phyloP scores from a whole-genome alignment of 2,888 invertebrate species.

The Aproaerema taeniolella region DNA sequence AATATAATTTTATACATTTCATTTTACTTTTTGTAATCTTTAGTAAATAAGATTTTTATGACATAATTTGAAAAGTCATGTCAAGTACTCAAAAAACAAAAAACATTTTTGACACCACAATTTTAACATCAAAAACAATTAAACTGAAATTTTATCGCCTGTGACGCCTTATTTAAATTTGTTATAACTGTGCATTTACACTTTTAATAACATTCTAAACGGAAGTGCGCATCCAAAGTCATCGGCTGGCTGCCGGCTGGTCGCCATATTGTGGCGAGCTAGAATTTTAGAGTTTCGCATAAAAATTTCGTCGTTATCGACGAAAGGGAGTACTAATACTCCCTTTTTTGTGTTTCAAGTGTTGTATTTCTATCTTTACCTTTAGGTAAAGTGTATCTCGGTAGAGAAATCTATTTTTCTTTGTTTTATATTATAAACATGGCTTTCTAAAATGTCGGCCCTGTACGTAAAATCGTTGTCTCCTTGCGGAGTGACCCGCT shows the following conservation, averaged over 20 bases:
- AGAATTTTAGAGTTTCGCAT: slow-evolving; percentile 60
- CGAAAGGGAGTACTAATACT: slow-evolving; percentile 82
- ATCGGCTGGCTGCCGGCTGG: slow-evolving; percentile 69
- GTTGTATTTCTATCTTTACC: slow-evolving; percentile 45
- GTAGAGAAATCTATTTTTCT: slow-evolving; percentile 63
- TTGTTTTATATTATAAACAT: slow-evolving; percentile 81
- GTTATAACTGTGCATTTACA: too few species aligned
- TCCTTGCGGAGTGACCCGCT: slow-evolving; percentile 84
- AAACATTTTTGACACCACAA: slow-evolving; percentile 6
- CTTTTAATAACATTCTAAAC: slow-evolving; percentile 25
- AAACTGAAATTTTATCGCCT: not conserved
- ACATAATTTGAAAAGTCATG: slow-evolving; percentile 24
- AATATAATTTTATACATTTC: not conserved
- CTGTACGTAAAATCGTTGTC: slow-evolving; percentile 81
- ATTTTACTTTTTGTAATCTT: not conserved
- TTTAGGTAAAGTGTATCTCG: slow-evolving; percentile 46
- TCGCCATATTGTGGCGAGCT: slow-evolving; percentile 85
- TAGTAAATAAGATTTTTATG: slow-evolving; percentile 13
- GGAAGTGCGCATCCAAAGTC: slow-evolving; percentile 66
- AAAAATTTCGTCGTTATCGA: slow-evolving; percentile 80
- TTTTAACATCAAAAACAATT: slow-evolving; percentile 10
- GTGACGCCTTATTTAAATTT: not conserved
- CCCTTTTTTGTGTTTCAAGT: slow-evolving; percentile 66
- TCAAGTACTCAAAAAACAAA: slow-evolving; percentile 24
- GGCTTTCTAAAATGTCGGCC: slow-evolving; percentile 90